Conservation (phyloP, 1,140 invertebrate species). For the Archivesica marissinica region DNA sequence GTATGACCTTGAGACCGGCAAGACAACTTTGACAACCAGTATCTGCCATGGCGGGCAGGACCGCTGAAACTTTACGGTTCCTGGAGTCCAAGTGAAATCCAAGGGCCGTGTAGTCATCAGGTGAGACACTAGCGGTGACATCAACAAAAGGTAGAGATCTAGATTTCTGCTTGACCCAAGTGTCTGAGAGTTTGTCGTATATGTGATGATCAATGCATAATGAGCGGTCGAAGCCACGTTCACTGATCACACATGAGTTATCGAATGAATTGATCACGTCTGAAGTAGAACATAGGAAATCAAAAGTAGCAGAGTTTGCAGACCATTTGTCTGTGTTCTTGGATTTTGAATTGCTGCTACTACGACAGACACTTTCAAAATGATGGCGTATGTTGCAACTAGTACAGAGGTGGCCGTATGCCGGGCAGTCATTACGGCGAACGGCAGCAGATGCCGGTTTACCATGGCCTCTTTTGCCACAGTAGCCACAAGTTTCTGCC, state of each 20-base stretch:
- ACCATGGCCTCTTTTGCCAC: slow-evolving; percentile 48
- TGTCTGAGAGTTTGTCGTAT: slow-evolving; percentile 56
- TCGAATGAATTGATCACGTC: no score
- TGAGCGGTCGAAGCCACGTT: no score
- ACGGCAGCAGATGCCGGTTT: no score
- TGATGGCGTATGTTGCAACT: slow-evolving; percentile 15
- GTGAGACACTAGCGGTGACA: slow-evolving; percentile 22
- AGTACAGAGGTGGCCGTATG: slow-evolving; percentile 27
- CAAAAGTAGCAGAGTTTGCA: slow-evolving; percentile 43
- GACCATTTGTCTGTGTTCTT: slow-evolving; percentile 36
- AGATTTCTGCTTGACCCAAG: slow-evolving; percentile 50
- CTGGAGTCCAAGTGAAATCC: slow-evolving; percentile 26
- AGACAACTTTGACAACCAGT: slow-evolving; percentile 57
- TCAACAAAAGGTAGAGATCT: slow-evolving; percentile 64
- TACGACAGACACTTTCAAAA: slow-evolving; percentile 13
- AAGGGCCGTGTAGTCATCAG: slow-evolving; percentile 55
- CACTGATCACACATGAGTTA: no score
- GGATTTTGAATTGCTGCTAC: slow-evolving; percentile 16
- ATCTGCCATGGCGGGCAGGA: slow-evolving; percentile 43
- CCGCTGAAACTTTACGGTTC: neutral
- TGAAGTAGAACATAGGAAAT: slow-evolving; percentile 45
- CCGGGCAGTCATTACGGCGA: no score
- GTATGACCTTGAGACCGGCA: slow-evolving; percentile 22
- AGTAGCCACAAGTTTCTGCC: slow-evolving; percentile 34
- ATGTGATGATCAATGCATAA: slow-evolving; percentile 70